Percentiles rank a stretch among this genome's conserved stretches.
Evolutionary conservation across 1,140 invertebrate genomes (phyloP).

Genomic region (Babylonia areolata): DNA sequence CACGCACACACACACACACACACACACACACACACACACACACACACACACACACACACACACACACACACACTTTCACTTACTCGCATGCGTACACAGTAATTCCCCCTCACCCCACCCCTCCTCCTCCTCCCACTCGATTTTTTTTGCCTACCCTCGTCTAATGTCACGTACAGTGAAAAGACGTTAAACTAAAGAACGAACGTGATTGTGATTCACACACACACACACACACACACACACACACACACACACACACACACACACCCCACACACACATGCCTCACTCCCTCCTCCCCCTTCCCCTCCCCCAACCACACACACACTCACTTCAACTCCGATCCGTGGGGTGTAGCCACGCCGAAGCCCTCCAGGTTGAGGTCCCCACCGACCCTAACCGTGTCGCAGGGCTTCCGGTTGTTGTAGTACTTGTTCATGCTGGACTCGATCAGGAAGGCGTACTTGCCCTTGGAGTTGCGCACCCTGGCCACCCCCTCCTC

Average conservation of each 20-base stretch:
- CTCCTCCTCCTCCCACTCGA: too few species aligned
- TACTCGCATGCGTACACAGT: too few species aligned
- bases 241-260: too few species aligned
- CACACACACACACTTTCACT: not conserved
- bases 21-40: slow-evolving; percentile 3
- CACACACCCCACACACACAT: too few species aligned
- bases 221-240: too few species aligned
- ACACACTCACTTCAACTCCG: slow-evolving; percentile 86
- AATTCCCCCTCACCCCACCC: too few species aligned
- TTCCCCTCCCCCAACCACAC: slow-evolving; percentile 19
- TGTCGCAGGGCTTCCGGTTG: slow-evolving; percentile 93
- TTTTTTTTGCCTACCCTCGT: too few species aligned
- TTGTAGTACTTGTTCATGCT: slow-evolving; percentile 97
- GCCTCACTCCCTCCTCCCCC: not conserved
- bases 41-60: slow-evolving; percentile 19
- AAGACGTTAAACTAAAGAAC: too few species aligned
- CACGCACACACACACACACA: not conserved
- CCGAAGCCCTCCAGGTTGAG: slow-evolving; percentile 96
- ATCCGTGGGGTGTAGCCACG: slow-evolving; percentile 92
- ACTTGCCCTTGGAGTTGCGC: slow-evolving; percentile 85
- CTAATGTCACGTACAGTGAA: too few species aligned
- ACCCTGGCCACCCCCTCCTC: slow-evolving; percentile 82
- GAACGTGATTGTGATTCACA: too few species aligned
- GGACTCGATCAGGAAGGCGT: slow-evolving; percentile 94
- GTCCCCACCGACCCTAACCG: slow-evolving; percentile 92